Base-by-base conservation (phyloP, 2,888 invertebrate species). In the Aromia moschata region DNA sequence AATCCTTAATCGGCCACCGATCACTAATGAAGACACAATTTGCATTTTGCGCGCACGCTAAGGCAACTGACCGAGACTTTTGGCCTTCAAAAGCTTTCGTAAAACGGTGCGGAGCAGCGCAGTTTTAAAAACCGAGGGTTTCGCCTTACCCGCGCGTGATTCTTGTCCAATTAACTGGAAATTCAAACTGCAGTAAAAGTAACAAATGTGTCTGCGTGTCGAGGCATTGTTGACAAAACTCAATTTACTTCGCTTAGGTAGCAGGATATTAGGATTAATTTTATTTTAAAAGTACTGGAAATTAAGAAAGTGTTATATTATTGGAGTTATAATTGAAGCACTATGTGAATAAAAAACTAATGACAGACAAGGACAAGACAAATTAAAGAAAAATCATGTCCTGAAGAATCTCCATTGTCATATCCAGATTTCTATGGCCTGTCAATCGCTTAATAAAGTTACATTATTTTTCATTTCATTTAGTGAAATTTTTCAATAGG, bases 21-120 rank as follows among this genome's bases (percentile, higher is more conserved):
- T 68, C 67, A 56, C 65, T 72, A 70, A 72, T 70, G 68, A 72
- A 70, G 71, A 70, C 68, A 64, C 67, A 64, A 70, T 72, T 72
- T 72, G 70, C 70, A 72, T 72, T 69, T 67, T 64, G 60, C 64
- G 67, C 67, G 62, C 71, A 70, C 69, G 70, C 69, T 67, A 70
- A 68, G 69, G 71, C 69, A 67, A 71, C 69, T 58, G 70, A 71
- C 70, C 70, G 49, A 30, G 37, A 12, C 33, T 49, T 49, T 38
- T 49, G 49, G 49, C 49, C 49, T 49, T 49, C 49, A 16, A 31
- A 45, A 31, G 5, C 25, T n/a, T 45, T 37, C 20, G 37, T 37
- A 20, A 18, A 47, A 37, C 20, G 37, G 31, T 47, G 20, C 37
- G 37, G 37, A 45, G 36, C 18, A 17, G 31, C 33, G 15, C 16